Evolutionary conservation across 2,797 vertebrate genomes (phyloP), one percentile per base, ranked within the genome.

Genomic region (Vultur gryphus): DNA sequence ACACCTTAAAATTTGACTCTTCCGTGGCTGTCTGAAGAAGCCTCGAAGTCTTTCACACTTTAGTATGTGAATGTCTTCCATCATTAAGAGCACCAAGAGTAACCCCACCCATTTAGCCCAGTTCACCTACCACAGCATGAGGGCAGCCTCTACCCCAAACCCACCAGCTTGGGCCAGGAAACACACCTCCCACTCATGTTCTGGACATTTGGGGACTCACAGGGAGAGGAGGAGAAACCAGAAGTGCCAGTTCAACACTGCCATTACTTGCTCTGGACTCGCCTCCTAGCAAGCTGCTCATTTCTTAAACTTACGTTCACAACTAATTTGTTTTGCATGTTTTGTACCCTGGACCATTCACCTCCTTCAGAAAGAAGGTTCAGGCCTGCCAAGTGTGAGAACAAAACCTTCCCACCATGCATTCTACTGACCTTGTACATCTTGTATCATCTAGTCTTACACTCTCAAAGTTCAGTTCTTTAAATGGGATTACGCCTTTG

Each of bases 201-300:
- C 8, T 1, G 3, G 5, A 10, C 23, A 15, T 3, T 2, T 3
- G 1, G 11, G 16, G 6, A 49, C 9, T 6, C 6, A 3, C 1
- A 8, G 3, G 0, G 0, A 31, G 1, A 1, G 0, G 6, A 2
- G 0, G 6, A 33, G 4, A 41, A 58, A 31, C 2, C 4, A 2
- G 0, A 7, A 26, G 0, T 0, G 0, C 4, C 15, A 28, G 4
- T 2, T 11, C 13, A 21, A 8, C 8, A 7, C 6, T 1, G 0
- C 6, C 28, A 3, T 5, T 5, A 4, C n/a, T 24, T 14, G 4
- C 11, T 51, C 16, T 5, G 4, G 7, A 15, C 6, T 6, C 0
- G 0, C 1, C 9, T 67, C 7, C 23, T 0, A 49, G 6, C 1
- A 13, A 43, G 33, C 8, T 10, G 2, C 8, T 2, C 0, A 0